A percentile compares a stretch with the other conserved stretches of the same genome.
phyloP scores from a whole-genome alignment of 2,888 invertebrate genomes.

The Scaptomyza reducta region DNA sequence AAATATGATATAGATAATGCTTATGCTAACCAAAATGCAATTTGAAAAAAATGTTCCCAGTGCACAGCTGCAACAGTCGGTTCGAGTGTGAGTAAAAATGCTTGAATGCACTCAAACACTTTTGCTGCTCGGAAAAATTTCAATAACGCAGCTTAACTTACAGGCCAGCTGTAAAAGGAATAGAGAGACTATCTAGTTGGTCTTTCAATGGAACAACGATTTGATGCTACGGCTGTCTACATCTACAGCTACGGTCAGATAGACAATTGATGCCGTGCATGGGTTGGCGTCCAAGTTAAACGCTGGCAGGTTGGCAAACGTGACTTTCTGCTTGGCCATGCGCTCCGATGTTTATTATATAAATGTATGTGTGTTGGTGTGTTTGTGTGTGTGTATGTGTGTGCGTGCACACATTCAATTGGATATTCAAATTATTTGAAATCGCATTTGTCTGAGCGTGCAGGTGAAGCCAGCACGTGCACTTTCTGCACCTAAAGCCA shows the following conservation, averaged over 20 bases:
- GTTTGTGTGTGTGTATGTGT: conserved; percentile 40
- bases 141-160: conserved; percentile 61
- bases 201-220: conserved; percentile 38
- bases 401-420: conserved; percentile 76
- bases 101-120: conserved; percentile 72
- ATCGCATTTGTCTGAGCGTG: conserved; percentile 73
- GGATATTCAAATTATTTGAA: conserved; percentile 76
- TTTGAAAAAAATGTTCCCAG: conserved; percentile 21
- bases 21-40: conserved; percentile 40
- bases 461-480: conserved; percentile 63
- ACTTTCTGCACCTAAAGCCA: conserved; percentile 53
- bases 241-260: conserved; percentile 55
- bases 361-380: conserved; percentile 6
- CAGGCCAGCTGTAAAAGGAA: conserved; percentile 1
- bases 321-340: conserved; percentile 46
- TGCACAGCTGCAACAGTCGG: conserved; percentile 9
- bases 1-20: conserved; percentile 28
- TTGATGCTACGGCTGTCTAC: conserved; percentile 21
- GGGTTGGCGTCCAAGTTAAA: conserved; percentile 60
- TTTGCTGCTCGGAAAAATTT: conserved; percentile 69
- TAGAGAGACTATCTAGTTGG: conserved; percentile 37
- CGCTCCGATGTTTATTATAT: conserved; percentile 9
- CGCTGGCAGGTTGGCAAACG: conserved; percentile 59
- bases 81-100: conserved; percentile 27
- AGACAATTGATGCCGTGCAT: conserved; percentile 71